These are phyloP conservation scores for Chrysolina americana DNA, from an alignment of 2,888 invertebrate genomes.

Conservation along the genomic window DNA sequence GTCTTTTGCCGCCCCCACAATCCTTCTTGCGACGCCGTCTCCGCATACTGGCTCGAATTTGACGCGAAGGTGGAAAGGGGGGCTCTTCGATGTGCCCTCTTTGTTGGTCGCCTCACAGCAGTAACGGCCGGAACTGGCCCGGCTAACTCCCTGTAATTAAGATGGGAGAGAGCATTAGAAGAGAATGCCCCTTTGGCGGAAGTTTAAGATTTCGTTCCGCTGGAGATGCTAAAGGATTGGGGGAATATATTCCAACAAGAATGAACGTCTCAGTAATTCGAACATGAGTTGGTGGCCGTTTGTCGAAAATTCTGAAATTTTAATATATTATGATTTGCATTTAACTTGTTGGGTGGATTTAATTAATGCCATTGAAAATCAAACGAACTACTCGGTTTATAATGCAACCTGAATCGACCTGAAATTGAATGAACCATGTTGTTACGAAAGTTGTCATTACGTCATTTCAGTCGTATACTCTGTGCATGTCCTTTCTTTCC, in stretches of 20 bases:
- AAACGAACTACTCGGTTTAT: too few relatives aligned
- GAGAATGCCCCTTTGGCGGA: background rate
- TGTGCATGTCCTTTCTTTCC: too few relatives aligned
- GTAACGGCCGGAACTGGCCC: conserved; percentile 81
- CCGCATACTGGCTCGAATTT: conserved; percentile 77
- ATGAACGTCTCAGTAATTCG: background rate
- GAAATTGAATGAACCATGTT: too few relatives aligned
- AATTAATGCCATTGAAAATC: too few relatives aligned
- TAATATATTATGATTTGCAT: too few relatives aligned
- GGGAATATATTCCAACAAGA: background rate
- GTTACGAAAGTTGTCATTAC: too few relatives aligned
- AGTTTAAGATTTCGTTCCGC: conserved; percentile 9
- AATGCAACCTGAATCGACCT: too few relatives aligned
- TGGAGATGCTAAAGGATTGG: background rate
- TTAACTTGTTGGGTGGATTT: too few relatives aligned
- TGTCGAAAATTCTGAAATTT: too few relatives aligned
- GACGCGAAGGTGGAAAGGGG: conserved; percentile 80
- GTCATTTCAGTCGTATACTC: too few relatives aligned
- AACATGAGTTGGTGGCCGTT: background rate
- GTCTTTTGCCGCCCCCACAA: conserved; percentile 73
- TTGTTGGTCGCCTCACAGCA: conserved; percentile 85
- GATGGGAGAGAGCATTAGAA: conserved; percentile 6
- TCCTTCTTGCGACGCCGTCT: conserved; percentile 65
- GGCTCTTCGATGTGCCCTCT: conserved; percentile 84
- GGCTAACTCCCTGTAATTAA: conserved; percentile 78